Evolutionary conservation across 2,888 invertebrate species (phyloP), one percentile per base, ranked within the genome.

Genomic region (Octodonta nipae): DNA sequence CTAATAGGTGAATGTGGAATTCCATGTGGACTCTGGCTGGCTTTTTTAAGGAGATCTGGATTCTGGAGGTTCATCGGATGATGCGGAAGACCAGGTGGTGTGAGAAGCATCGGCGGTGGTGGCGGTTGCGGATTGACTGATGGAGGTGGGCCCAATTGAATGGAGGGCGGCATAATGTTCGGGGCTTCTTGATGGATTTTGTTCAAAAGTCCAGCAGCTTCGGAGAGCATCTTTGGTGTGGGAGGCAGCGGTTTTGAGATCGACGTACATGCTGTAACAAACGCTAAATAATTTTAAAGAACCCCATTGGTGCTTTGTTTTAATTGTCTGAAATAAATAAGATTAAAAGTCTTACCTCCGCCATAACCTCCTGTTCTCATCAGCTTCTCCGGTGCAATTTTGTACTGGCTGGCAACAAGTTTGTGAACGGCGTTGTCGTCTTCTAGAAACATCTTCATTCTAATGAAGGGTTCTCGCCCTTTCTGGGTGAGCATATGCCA

Each of bases 401-500:
- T 92, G 66, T 95, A 95, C 64, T 95, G 95, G 42, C 89, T 91
- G 41, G 95, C 92, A 13, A 92, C 91, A 45, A 92, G 65, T 56
- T 91, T 91, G 62, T 91, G 91, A 2, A 92, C 89, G 7, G 91
- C 91, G 53, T 89, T 88, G 46, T 91, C 89, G 53, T 92, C 92
- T 63, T 91, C 91, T 45, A 95, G 67, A 64, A 95, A 95, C 82
- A 93, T 88, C 62, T 92, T 89, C 93, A 95, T 95, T 38, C 93
- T 71, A 41, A 95, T 93, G 65, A 93, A 95, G 0, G 93, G 95
- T 56, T 95, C 93, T 14, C 93, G 72, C 2, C 92, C 92, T 61
- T 93, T 93, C 56, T 88, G 89, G 8, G 98, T 98, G 30, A 98
- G 70, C 92, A 95, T 93, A 58, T 92, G 89, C 98, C 96, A 98